Base-by-base conservation (phyloP, 2,888 invertebrate genomes). In the Drosophila cognata region DNA sequence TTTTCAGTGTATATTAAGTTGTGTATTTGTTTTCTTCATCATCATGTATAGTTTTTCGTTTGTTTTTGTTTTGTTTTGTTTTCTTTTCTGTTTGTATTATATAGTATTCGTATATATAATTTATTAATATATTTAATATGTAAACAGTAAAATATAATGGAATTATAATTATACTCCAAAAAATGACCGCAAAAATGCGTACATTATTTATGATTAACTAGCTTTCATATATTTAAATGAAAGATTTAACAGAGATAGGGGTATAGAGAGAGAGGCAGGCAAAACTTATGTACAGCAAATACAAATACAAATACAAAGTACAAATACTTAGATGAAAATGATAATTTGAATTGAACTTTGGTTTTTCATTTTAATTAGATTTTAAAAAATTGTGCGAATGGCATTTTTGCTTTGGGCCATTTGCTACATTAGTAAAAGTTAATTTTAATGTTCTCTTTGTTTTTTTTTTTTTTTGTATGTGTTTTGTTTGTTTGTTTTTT, bases 1-100 rank as follows among this genome's bases (percentile, higher is more conserved):
- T 90, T 82, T 87, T 88, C 89, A 88, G 87, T 87, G 87, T 87
- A 87, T 87, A 87, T 88, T 87, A 88, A 78, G 84, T 90, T 87
- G 87, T 87, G 82, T 88, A 84, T 83, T 88, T 91, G 79, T 84
- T 89, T 84, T 88, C 68, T 66, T 84, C 77, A 70, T 79, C 74
- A 63, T 82, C 74, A 82, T 79, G 73, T 83, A 75, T 84, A 78
- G 74, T 82, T 83, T 82, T 75, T 78, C 65, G 74, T 69, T 78
- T 76, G 70, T 65, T 71, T 76, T 65, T 79, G 60, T 66, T 76
- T 60, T 36, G 60, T 57, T 65, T 60, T 61, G 51, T 58, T 71
- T 63, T 60, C 58, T 48, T 74, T 36, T 56, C 28, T 58, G 58
- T 55, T 55, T 50, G 65, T 77, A 70, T 83, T 77, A 70, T 77